Evolutionary conservation across 1,140 invertebrate species (phyloP), one percentile per base, ranked within the genome.

Genomic region (Cotesia glomerata): DNA sequence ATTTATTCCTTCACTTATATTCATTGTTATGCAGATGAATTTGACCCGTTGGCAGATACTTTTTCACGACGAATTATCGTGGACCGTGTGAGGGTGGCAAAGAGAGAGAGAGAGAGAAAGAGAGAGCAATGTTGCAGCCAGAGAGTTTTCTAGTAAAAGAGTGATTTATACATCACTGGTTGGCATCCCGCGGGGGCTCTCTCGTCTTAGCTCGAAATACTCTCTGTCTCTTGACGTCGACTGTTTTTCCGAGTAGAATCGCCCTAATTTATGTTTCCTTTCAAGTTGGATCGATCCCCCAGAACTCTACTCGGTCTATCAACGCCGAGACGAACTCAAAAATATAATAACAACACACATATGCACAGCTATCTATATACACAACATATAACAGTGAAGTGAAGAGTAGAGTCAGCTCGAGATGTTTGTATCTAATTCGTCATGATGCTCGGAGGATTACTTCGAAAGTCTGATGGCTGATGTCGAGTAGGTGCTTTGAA

Each of bases 241-340:
- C 52, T 67, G 69, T 71, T 72, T 70, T 77, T 72, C 71, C 72
- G 69, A 75, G 39, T 45, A 45, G 76, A 66, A 77, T 75, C 68
- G 69, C 65, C 71, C 76, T 77, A 77, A 77, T 77, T 77, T 77
- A 77, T 77, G 74, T 77, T 77, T 77, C 76, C 76, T 76, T 74
- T 76, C 72, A 71, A 74, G 64, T 74, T 71, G 68, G 72, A 77
- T 75, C 75, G 74, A 74, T 70, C 76, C 72, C 72, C 61, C 56
- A 58, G 68, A 49, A 64, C 69, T 58, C 70, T 61, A 66, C 73
- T 64, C 67, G 65, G 70, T 74, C 69, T 74, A 69, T 75, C 68
- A 73, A 67, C 26, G 65, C 61, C 54, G 62, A 64, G n/a, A 45
- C 34, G 16, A 18, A 35, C 26, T 64, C 35, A 11, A 36, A 45